Base-by-base conservation (phyloP, 2,113 vertebrate species). In the Calypte anna region DNA sequence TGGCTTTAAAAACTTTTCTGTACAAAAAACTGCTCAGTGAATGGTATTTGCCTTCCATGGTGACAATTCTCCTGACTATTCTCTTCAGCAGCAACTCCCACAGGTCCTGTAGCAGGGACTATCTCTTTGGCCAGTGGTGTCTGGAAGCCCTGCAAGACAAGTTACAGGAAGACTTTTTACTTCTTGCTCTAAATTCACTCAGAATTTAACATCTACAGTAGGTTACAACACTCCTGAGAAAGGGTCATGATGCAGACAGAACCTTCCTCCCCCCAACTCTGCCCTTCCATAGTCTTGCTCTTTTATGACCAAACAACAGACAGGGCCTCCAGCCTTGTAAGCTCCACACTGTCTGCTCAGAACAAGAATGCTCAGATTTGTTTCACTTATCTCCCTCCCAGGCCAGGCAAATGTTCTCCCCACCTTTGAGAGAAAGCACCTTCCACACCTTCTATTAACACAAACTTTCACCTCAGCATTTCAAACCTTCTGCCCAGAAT, bases 101-200 rank as follows among this genome's bases (percentile, higher is more conserved):
- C 12, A 43, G 74, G 58, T 80, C 73, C 78, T 36, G 36, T 54
- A 63, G 46, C 17, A 36, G 31, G 19, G 59, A 90, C 93, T 98
- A 99, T 99, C 99, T 99, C 97, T 98, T 99, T 7, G 99, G 99
- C 99, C 99, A 99, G 91, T 98, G 99, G 69, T 99, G 98, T 30
- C 96, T 97, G 70, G 99, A 99, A 80, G 98, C 98, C 96, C 99
- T 99, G 98, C 24, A 90, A 95, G 91, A 86, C n/a, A 96, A 91
- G 70, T n/a, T 28, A 14, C n/a, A 96, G 55, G 73, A 79, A 91
- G 43, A 74, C 55, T 75, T 94, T 6, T 94, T 6, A 89, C 58
- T 58, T 82, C 53, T 46, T 10, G 7, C 64, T 74, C 25, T 30
- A 16, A 68, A 61, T 40, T 54, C 57, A 83, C 33, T 85, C 43